These are phyloP conservation scores for Penaeus chinensis DNA, from an alignment of 1,140 invertebrate genomes.

Conservation along the genomic window DNA sequence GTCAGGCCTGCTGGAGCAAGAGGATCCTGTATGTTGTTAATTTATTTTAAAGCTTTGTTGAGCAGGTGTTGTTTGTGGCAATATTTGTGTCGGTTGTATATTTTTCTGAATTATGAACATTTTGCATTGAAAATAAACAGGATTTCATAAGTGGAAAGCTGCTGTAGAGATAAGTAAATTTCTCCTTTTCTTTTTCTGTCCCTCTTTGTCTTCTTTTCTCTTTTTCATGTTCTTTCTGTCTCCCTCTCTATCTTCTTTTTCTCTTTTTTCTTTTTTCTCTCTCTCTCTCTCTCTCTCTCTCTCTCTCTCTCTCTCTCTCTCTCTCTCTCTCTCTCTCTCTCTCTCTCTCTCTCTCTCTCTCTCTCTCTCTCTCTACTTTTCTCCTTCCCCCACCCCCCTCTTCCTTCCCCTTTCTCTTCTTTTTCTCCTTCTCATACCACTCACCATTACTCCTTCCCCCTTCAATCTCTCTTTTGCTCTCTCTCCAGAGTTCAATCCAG, in stretches of 20 bases:
- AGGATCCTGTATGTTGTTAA: constrained; percentile 79
- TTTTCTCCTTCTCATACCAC: neutral
- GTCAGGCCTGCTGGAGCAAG: constrained; percentile 89
- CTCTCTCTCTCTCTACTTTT: too few relatives aligned
- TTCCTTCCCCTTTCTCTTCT: neutral
- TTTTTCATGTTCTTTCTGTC: neutral
- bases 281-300: too few relatives aligned
- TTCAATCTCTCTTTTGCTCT: neutral
- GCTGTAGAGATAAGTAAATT: too few relatives aligned
- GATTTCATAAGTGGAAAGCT: too few relatives aligned
- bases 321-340: too few relatives aligned
- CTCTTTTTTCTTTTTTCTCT: neutral
- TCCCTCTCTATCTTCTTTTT: neutral
- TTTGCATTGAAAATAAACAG: too few relatives aligned
- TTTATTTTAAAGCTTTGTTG: constrained; percentile 6
- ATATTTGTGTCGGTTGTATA: neutral
- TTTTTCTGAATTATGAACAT: too few relatives aligned
- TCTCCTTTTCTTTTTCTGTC: too few relatives aligned
- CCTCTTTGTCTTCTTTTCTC: too few relatives aligned
- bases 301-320: too few relatives aligned
- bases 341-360: too few relatives aligned
- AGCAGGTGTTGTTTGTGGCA: constrained; percentile 25
- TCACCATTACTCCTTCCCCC: neutral
- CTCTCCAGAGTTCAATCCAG: constrained; percentile 17
- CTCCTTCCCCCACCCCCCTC: too few relatives aligned